A percentile compares a stretch with the other conserved stretches of the same genome.
phyloP scores from a whole-genome alignment of 2,888 invertebrate species.

The Polietes domitor region DNA sequence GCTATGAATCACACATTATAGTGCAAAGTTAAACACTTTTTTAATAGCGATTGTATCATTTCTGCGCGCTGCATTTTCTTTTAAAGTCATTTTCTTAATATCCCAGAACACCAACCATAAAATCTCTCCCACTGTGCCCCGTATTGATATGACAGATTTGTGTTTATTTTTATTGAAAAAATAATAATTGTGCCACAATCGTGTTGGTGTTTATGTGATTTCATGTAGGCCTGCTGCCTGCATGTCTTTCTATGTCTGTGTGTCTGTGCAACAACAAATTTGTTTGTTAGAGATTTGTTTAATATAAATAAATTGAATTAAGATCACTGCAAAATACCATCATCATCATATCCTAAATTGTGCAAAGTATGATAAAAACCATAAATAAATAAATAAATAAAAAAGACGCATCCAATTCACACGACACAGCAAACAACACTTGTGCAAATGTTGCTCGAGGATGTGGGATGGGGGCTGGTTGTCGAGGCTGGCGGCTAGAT shows the following conservation, averaged over 20 bases:
- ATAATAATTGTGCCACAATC: slow-evolving; percentile 33
- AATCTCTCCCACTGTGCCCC: not conserved
- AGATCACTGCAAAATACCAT: slow-evolving; percentile 19
- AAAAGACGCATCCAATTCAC: not conserved
- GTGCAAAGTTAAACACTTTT: too few relatives aligned
- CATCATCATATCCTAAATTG: slow-evolving; percentile 8
- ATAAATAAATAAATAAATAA: too few relatives aligned
- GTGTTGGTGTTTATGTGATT: too few relatives aligned
- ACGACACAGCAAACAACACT: not conserved
- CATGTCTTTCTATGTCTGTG: too few relatives aligned
- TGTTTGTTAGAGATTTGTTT: slow-evolving; percentile 36
- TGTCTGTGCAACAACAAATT: not conserved
- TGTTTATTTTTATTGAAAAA: slow-evolving; percentile 18
- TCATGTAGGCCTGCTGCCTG: too few relatives aligned
- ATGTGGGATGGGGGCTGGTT: too few relatives aligned
- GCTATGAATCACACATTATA: too few relatives aligned
- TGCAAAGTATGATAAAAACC: not conserved
- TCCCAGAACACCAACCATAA: too few relatives aligned
- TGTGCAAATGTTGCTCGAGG: not conserved
- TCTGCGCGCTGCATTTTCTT: too few relatives aligned
- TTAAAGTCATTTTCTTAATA: too few relatives aligned
- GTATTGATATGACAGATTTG: not conserved
- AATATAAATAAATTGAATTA: slow-evolving; percentile 56
- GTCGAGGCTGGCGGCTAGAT: too few relatives aligned
- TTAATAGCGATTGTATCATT: too few relatives aligned